Evolutionary conservation across 2,797 vertebrate species (phyloP).

Genomic region (Micromesistius poutassou): DNA sequence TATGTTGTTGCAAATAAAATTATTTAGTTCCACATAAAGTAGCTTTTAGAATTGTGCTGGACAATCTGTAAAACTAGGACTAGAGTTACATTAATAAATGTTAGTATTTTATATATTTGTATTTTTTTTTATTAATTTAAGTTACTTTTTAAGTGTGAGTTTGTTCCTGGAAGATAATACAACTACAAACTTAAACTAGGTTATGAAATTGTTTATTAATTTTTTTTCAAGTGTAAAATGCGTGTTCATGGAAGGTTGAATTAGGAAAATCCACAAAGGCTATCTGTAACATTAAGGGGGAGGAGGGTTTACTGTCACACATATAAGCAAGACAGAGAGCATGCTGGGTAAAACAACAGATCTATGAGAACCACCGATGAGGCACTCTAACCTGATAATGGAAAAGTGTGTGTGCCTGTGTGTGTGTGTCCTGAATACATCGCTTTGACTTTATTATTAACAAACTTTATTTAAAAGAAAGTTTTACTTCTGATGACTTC

Average conservation of each 20-base stretch:
- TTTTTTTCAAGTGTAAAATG: neutral
- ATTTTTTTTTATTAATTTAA: neutral
- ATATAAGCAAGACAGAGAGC: neutral
- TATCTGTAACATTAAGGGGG: neutral
- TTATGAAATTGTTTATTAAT: neutral
- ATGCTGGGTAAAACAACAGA: conserved; percentile 2
- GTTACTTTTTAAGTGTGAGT: neutral
- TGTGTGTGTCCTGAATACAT: neutral
- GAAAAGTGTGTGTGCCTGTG: neutral
- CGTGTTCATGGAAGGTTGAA: neutral
- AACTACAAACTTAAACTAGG: neutral
- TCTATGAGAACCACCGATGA: neutral
- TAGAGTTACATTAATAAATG: neutral
- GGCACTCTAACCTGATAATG: neutral
- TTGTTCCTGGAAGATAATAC: neutral
- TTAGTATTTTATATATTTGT: neutral
- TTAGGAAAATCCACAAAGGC: neutral
- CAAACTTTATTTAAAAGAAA: neutral
- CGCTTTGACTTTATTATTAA: neutral
- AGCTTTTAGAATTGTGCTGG: neutral
- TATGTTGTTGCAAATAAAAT: too few species aligned
- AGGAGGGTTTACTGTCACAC: neutral
- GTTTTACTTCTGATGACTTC: neutral
- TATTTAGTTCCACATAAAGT: neutral
- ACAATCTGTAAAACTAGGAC: neutral